Conservation (phyloP, 2,113 vertebrate species). For the Actenoides hombroni region DNA sequence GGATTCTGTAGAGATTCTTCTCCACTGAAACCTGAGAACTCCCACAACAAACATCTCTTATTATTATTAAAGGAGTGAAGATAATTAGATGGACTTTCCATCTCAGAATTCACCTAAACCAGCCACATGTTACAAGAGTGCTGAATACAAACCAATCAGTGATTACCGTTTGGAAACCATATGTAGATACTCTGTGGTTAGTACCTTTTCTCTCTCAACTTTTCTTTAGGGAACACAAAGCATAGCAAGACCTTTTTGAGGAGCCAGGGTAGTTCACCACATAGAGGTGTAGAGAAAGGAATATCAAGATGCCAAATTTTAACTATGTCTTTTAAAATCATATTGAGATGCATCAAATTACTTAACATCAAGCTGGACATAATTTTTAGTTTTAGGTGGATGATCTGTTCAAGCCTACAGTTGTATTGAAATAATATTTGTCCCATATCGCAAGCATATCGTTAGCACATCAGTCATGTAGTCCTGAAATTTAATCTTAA, state of each 20-base stretch:
- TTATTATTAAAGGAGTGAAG: not conserved
- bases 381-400: not conserved
- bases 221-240: not conserved
- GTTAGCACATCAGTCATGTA: conserved; percentile 35
- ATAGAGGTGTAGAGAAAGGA: not conserved
- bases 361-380: not conserved
- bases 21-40: not conserved
- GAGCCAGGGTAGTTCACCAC: not conserved
- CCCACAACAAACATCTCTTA: not conserved
- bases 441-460: not conserved
- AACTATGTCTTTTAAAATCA: not conserved
- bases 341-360: not conserved
- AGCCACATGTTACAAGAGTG: not conserved
- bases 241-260: not conserved
- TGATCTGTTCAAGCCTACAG: not conserved
- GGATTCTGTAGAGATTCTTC: not conserved
- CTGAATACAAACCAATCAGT: not conserved
- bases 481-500: conserved; percentile 32
- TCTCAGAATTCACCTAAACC: not conserved
- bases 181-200: fast-evolving
- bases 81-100: not conserved
- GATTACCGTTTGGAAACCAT: not conserved
- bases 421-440: not conserved
- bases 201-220: not conserved
- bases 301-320: not conserved